Conservation (phyloP, 2,888 invertebrate species). For the Athrips mouffetella region DNA sequence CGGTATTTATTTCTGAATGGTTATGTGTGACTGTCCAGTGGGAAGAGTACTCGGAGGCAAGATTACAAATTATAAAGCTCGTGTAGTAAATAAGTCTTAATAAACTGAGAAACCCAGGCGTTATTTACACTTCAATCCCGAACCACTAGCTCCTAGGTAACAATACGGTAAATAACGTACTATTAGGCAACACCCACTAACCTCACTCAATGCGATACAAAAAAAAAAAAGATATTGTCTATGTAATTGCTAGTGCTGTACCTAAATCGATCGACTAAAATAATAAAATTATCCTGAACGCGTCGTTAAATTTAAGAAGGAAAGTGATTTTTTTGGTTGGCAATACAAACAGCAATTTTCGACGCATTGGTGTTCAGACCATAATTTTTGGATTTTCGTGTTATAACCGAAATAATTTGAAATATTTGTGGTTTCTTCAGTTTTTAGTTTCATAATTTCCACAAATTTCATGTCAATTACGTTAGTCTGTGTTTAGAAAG, state of each 20-base stretch:
- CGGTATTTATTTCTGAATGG: no score
- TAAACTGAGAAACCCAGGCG: no score
- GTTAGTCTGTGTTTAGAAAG: constrained; percentile 30
- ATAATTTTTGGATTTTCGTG: constrained; percentile 53
- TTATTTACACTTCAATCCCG: no score
- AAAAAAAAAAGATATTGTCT: constrained; percentile 2
- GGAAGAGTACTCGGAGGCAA: no score
- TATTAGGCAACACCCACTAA: no score
- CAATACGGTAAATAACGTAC: no score
- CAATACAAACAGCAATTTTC: constrained; percentile 44
- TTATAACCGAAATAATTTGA: constrained; percentile 64
- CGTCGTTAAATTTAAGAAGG: constrained; percentile 2
- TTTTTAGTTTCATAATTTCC: constrained; percentile 35
- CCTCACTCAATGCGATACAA: background rate
- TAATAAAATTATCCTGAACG: constrained; percentile 10
- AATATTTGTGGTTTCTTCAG: constrained; percentile 41
- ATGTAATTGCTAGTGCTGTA: background rate
- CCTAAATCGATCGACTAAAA: constrained; percentile 16
- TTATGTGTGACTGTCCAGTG: no score
- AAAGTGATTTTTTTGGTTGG: constrained; percentile 30
- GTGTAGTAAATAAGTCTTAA: no score
- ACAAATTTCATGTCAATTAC: constrained; percentile 45
- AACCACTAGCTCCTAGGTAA: no score
- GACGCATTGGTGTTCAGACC: constrained; percentile 52
- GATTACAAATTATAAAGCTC: no score